These are phyloP conservation scores for Caenorhabditis sinica DNA, from an alignment of 2,888 invertebrate species.

Conservation along the genomic window DNA sequence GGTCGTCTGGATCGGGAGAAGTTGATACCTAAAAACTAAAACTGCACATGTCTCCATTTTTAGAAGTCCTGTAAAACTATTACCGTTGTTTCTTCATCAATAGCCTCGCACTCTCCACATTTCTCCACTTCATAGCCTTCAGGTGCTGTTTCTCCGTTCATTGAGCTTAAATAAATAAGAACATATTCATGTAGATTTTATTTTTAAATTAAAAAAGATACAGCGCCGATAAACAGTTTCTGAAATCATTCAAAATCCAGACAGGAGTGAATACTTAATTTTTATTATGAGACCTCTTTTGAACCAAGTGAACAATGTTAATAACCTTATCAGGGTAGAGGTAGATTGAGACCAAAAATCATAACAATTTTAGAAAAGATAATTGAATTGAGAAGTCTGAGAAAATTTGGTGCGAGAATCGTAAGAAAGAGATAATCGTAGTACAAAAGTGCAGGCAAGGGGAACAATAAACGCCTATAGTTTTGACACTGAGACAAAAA, in stretches of 20 bases:
- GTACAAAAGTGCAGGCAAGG: background rate
- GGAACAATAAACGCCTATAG: background rate
- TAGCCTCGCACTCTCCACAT: slow-evolving; percentile 63
- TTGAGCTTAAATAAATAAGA: background rate
- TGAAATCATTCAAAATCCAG: background rate
- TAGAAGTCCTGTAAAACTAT: background rate
- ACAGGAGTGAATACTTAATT: background rate
- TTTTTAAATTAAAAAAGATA: background rate
- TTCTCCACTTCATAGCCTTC: slow-evolving; percentile 68
- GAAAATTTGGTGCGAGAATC: slow-evolving; percentile 9
- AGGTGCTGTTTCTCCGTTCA: slow-evolving; percentile 60
- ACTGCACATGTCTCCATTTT: no score
- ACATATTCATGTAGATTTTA: background rate
- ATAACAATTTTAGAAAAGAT: slow-evolving; percentile 11
- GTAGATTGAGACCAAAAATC: background rate
- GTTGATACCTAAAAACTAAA: background rate
- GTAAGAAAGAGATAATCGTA: slow-evolving; percentile 6
- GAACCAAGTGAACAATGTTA: background rate
- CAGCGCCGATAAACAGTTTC: background rate
- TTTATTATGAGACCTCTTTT: background rate
- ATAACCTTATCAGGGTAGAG: background rate
- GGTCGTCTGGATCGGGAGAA: slow-evolving; percentile 14
- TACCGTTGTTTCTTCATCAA: slow-evolving; percentile 50
- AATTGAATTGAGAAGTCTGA: background rate
- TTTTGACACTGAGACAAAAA: background rate